phyloP scores from a whole-genome alignment of 2,888 invertebrate species.

The Thysanoteuthis rhombus region DNA sequence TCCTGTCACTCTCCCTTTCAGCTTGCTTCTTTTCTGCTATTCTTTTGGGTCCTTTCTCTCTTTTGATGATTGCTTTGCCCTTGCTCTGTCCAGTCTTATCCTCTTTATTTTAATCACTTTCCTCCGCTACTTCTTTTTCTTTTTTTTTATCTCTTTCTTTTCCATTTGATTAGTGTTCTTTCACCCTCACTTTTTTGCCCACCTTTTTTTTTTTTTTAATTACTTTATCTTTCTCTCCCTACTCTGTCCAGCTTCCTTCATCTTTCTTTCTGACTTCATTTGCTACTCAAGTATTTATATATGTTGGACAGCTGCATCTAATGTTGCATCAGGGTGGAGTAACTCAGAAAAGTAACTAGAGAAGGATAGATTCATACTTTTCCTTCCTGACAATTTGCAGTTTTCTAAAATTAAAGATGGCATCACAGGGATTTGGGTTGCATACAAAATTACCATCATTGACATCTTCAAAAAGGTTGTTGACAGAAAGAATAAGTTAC shows the following conservation, averaged over 20 bases:
- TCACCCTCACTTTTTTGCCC: too few relatives aligned
- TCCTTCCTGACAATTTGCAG: not conserved
- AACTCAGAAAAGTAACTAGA: not conserved
- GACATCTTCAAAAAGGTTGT: not conserved
- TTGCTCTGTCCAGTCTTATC: too few relatives aligned
- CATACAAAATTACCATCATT: not conserved
- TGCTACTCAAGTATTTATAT: not conserved
- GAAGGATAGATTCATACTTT: not conserved
- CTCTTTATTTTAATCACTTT: too few relatives aligned
- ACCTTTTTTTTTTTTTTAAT: not conserved
- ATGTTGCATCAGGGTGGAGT: slow-evolving; percentile 12
- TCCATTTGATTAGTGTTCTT: too few relatives aligned
- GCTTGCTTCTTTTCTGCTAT: too few relatives aligned
- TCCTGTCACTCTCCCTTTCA: too few relatives aligned
- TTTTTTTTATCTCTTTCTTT: too few relatives aligned
- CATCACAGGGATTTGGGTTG: not conserved
- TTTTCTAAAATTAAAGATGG: not conserved
- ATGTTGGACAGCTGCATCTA: not conserved
- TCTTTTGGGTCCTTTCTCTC: too few relatives aligned
- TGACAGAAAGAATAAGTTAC: not conserved
- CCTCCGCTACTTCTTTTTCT: too few relatives aligned
- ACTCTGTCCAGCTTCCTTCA: not conserved
- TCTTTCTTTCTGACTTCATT: not conserved
- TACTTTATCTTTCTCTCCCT: not conserved
- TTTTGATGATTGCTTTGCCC: too few relatives aligned